A percentile compares a stretch with the other conserved stretches of the same genome.
These are phyloP conservation scores for Hyalella azteca DNA, from an alignment of 2,888 invertebrate species.

Conservation along the genomic window DNA sequence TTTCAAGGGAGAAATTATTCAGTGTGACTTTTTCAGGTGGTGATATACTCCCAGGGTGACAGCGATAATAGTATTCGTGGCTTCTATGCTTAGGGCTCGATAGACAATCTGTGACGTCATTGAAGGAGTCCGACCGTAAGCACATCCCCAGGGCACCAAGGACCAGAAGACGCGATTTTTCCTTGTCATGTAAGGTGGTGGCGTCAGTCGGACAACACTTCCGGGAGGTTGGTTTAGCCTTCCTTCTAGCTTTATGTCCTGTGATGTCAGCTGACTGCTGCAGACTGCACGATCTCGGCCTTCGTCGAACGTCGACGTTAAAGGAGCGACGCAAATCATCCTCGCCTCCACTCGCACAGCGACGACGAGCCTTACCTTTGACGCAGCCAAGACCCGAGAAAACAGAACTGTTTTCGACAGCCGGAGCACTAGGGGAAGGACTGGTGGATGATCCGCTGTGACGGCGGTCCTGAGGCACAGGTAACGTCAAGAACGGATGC, in stretches of 20 bases:
- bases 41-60: too few species aligned
- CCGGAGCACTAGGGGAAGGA: not conserved
- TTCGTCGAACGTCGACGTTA: not conserved
- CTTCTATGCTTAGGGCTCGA: not conserved
- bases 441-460: not conserved
- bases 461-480: not conserved
- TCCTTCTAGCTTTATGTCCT: not conserved
- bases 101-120: not conserved
- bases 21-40: not conserved
- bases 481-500: not conserved
- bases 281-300: not conserved
- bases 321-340: not conserved
- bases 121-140: not conserved
- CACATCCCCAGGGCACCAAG: not conserved
- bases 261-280: not conserved
- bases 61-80: too few species aligned
- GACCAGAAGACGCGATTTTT: not conserved
- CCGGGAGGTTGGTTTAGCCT: not conserved
- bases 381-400: not conserved
- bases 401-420: constrained; percentile 20
- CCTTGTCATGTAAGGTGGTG: not conserved
- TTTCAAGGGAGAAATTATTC: not conserved
- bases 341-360: constrained; percentile 3
- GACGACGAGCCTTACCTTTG: not conserved
- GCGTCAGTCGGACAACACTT: not conserved